A percentile compares a stretch with the other conserved stretches of the same genome.
Conservation (phyloP, 2,113 vertebrate species). For the Indicator indicator region DNA sequence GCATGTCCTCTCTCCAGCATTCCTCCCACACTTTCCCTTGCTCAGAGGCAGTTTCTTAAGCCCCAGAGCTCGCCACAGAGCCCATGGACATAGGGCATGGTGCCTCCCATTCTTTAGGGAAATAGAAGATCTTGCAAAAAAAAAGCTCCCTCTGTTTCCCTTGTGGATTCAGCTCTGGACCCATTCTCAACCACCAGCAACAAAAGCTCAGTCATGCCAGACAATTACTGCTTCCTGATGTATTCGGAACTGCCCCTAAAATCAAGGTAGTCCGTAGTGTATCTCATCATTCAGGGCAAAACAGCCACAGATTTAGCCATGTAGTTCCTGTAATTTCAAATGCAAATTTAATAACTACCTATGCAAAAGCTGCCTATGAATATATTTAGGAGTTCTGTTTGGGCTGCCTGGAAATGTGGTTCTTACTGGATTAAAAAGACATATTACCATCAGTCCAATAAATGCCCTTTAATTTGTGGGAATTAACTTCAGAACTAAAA, state of each 20-base stretch:
- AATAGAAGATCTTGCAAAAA: not conserved
- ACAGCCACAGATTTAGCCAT: not conserved
- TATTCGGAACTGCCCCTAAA: not conserved
- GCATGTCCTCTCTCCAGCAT: not conserved
- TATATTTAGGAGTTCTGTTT: not conserved
- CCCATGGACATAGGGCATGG: not conserved
- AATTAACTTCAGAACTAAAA: slow-evolving; percentile 34
- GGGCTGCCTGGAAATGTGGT: not conserved
- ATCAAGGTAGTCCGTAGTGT: not conserved
- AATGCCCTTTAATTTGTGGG: slow-evolving; percentile 13
- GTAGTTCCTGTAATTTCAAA: slow-evolving; percentile 9
- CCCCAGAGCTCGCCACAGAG: not conserved
- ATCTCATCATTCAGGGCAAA: slow-evolving; percentile 8
- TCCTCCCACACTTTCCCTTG: not conserved
- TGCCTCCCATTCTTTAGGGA: not conserved
- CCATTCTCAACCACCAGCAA: not conserved
- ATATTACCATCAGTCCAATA: not conserved
- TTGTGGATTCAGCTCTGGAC: not conserved
- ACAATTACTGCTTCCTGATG: not conserved
- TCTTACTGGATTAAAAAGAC: slow-evolving; percentile 18
- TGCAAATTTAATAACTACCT: slow-evolving; percentile 37
- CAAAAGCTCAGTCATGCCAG: not conserved
- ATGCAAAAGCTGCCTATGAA: slow-evolving; percentile 34
- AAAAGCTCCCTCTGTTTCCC: not conserved
- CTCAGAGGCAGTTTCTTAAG: not conserved